A percentile compares a stretch with the other conserved stretches of the same genome.
These are phyloP conservation scores for Prionailurus bengalensis DNA, from an alignment of 2,113 vertebrate genomes.

Conservation along the genomic window DNA sequence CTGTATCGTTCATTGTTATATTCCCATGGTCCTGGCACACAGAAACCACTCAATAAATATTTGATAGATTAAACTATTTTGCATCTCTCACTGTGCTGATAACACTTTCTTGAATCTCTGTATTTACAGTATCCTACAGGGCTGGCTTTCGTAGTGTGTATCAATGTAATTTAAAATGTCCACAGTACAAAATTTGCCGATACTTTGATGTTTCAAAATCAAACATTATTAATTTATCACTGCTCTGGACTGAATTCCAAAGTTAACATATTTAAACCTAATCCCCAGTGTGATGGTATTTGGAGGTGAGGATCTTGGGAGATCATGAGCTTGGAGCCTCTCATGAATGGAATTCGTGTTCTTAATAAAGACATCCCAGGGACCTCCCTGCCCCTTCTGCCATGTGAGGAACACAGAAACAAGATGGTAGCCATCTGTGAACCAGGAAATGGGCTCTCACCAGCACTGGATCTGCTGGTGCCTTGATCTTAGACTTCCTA, in stretches of 20 bases:
- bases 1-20: not conserved
- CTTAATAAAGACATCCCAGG: not conserved
- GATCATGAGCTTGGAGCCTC: not conserved
- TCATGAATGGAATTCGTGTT: not conserved
- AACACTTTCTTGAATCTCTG: not conserved
- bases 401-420: not conserved
- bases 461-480: too few relatives aligned
- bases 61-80: not conserved
- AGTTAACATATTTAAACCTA: not conserved
- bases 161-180: not conserved
- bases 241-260: not conserved
- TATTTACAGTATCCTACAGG: not conserved
- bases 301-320: not conserved
- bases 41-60: not conserved
- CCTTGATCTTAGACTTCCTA: not conserved
- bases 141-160: not conserved
- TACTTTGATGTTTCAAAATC: slow-evolving; percentile 9
- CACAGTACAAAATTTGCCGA: not conserved
- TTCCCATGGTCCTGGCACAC: not conserved
- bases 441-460: not conserved
- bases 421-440: not conserved
- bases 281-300: not conserved
- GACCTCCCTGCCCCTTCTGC: not conserved
- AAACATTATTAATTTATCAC: not conserved
- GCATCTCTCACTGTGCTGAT: not conserved